These are phyloP conservation scores for Promerops cafer DNA, from an alignment of 2,113 vertebrate genomes.

Conservation along the genomic window DNA sequence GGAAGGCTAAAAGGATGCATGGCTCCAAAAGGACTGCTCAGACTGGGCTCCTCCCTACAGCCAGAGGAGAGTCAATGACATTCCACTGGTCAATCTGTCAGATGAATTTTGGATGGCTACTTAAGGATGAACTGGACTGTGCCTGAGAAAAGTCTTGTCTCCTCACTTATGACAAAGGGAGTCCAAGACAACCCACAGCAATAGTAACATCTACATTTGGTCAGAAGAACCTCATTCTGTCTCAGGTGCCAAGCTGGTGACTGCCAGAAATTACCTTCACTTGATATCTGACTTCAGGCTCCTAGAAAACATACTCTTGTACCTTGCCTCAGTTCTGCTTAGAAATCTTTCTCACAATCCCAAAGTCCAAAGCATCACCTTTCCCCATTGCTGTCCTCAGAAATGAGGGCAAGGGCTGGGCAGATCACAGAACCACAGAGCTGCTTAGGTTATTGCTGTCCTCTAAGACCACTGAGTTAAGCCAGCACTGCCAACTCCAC, in stretches of 20 bases:
- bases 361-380: neutral
- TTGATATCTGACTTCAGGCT: neutral
- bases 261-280: neutral
- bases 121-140: neutral
- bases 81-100: neutral
- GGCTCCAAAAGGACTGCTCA: neutral
- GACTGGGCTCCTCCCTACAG: neutral
- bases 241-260: neutral
- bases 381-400: neutral
- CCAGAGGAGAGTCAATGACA: neutral
- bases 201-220: neutral
- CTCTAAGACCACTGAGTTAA: neutral
- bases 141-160: neutral
- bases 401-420: neutral
- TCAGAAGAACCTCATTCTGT: neutral
- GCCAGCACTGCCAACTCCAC: neutral
- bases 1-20: neutral
- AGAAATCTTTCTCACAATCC: neutral
- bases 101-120: neutral
- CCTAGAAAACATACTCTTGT: neutral
- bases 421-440: neutral
- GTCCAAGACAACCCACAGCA: neutral
- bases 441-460: no score
- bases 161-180: neutral
- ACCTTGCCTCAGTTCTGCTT: neutral